Evolutionary conservation across 2,797 vertebrate genomes (phyloP).

Genomic region (Esox lucius): DNA sequence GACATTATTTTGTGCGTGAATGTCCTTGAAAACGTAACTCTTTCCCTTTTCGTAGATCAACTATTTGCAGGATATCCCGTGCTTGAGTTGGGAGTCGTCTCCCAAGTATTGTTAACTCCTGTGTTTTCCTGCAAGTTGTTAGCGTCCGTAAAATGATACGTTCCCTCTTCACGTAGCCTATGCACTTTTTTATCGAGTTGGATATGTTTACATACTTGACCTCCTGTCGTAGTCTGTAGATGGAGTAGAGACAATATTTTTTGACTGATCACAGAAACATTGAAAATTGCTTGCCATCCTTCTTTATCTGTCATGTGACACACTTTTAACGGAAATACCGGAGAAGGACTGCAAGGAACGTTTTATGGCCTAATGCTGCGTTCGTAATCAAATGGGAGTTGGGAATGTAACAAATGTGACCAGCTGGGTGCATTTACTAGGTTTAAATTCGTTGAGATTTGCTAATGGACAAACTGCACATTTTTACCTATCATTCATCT

Average conservation of each 20-base stretch:
- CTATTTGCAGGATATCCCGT: slow-evolving; percentile 36
- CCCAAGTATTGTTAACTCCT: background rate
- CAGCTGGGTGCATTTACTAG: too few relatives aligned
- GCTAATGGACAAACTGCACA: too few relatives aligned
- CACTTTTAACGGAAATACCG: slow-evolving; percentile 41
- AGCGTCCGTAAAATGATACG: background rate
- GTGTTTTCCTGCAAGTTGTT: background rate
- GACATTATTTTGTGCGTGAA: slow-evolving; percentile 44
- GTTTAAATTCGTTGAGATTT: too few relatives aligned
- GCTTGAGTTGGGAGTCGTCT: slow-evolving; percentile 6
- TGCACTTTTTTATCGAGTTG: background rate
- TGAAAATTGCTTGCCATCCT: slow-evolving; percentile 9
- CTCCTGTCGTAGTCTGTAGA: background rate
- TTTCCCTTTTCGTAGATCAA: background rate
- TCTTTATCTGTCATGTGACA: slow-evolving; percentile 51
- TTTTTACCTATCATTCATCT: too few relatives aligned
- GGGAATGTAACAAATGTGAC: too few relatives aligned
- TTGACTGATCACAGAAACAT: background rate
- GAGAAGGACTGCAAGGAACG: slow-evolving; percentile 12
- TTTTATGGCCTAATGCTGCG: background rate
- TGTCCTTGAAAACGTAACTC: background rate
- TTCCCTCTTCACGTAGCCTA: background rate
- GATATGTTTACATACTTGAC: background rate
- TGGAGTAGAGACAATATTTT: background rate
- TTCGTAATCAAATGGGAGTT: too few relatives aligned